phyloP scores from a whole-genome alignment of 2,113 vertebrate genomes.

The Phylloscopus trochilus region DNA sequence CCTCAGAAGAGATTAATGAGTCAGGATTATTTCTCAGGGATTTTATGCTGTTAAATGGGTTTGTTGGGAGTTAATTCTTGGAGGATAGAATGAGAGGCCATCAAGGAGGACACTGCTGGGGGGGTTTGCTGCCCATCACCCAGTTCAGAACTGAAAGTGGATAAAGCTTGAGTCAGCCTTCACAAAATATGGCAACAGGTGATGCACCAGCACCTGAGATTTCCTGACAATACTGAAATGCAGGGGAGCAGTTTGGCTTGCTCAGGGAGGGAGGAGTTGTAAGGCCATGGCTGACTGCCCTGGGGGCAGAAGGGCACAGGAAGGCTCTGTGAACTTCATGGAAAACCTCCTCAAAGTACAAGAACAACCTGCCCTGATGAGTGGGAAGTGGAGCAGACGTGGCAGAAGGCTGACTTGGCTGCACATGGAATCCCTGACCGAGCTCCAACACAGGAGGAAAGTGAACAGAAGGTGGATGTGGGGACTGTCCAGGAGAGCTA shows the following conservation, averaged over 20 bases:
- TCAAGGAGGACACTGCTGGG: neutral
- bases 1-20: neutral
- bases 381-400: neutral
- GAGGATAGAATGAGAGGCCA: neutral
- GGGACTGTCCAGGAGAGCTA: neutral
- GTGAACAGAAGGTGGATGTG: neutral
- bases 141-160: neutral
- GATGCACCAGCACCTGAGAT: neutral
- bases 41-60: neutral
- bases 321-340: neutral
- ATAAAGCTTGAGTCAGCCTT: neutral
- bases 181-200: neutral
- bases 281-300: neutral
- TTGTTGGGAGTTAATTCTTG: neutral
- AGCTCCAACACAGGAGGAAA: neutral
- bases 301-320: neutral
- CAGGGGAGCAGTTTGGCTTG: neutral
- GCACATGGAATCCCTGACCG: neutral
- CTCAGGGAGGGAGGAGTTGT: neutral
- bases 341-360: neutral
- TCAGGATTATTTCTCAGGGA: neutral
- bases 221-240: neutral
- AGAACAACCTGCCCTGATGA: neutral
- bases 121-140: neutral
- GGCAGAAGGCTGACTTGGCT: constrained; percentile 28